Base-by-base conservation (phyloP, 1,140 invertebrate genomes). In the Ceratitis capitata region DNA sequence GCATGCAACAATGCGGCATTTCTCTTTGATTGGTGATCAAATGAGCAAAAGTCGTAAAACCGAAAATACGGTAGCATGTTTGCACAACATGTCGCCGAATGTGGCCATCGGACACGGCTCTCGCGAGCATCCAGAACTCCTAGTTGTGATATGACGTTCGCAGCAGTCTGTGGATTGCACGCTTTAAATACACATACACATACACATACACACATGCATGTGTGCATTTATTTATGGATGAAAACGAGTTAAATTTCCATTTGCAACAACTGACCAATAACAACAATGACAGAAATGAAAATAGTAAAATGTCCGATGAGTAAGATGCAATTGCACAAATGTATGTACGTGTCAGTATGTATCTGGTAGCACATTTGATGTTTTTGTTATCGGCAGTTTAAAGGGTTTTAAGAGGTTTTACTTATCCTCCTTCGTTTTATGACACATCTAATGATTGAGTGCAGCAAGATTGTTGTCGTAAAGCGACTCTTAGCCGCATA, bases 71-170 rank as follows among this genome's bases (percentile, higher is more conserved):
- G 86, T 86, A 86, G 86, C 86, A 85, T 86, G 86, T 86, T 86
- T 86, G 86, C 86, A 86, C 86, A 86, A 86, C 86, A 86, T 86
- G 86, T 86, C 86, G 86, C 86, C 86, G 53, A 83, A 86, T 84
- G 83, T 86, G 85, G 82, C 74, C 85, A 83, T 86, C 61, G 45
- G n/a, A n/a, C n/a, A n/a, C n/a, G n/a, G n/a, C n/a, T n/a, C n/a
- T n/a, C n/a, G n/a, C n/a, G 56, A 74, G 32, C 64, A 9, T 14
- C 42, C n/a, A 26, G 26, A 29, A 10, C 19, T 29, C 49, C 35
- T 78, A 85, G 69, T 23, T 45, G 7, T 39, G 39, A 16, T 45
- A 35, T 26, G n/a, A 35, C 3, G 35, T n/a, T 39, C n/a, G 39
- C 69, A 78, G 69, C 23, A 45, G 32, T 39, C 39, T 78, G 39